These are phyloP conservation scores for Eretmochelys imbricata DNA, from an alignment of 2,113 vertebrate species.

Conservation along the genomic window DNA sequence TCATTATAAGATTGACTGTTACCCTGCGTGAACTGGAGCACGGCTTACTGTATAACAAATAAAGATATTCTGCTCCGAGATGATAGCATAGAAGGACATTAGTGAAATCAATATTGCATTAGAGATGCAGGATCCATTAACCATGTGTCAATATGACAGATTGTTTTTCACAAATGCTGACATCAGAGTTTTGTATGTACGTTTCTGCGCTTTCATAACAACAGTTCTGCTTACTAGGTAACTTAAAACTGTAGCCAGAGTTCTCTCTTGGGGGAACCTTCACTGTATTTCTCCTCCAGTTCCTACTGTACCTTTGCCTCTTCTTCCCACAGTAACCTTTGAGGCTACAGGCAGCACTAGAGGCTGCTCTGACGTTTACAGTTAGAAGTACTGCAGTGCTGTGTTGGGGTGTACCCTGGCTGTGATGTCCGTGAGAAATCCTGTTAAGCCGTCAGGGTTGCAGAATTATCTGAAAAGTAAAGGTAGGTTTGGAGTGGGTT, in stretches of 20 bases:
- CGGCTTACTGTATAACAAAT: slow-evolving; percentile 8
- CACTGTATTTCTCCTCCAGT: neutral
- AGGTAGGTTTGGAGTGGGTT: neutral
- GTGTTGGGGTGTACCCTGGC: neutral
- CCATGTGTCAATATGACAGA: slow-evolving; percentile 37
- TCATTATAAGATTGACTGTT: neutral
- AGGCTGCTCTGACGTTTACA: accelerated
- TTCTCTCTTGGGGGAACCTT: slow-evolving; percentile 4
- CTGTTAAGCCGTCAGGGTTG: neutral
- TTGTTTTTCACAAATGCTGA: slow-evolving; percentile 69
- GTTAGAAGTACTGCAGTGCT: neutral
- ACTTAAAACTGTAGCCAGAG: neutral
- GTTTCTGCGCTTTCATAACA: slow-evolving; percentile 34
- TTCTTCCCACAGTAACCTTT: accelerated
- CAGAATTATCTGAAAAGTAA: neutral
- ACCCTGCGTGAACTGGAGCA: slow-evolving; percentile 24
- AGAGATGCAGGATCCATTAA: slow-evolving; percentile 74
- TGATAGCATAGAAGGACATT: slow-evolving; percentile 64
- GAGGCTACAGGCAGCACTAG: neutral
- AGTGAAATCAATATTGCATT: slow-evolving; percentile 76
- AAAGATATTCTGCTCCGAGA: slow-evolving; percentile 49
- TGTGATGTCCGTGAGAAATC: neutral
- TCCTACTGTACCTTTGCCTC: accelerated
- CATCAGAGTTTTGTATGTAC: slow-evolving; percentile 18
- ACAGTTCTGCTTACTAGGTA: slow-evolving; percentile 52